Evolutionary conservation across 2,113 vertebrate genomes (phyloP), one percentile per base, ranked within the genome.

Genomic region (Tonatia bakeri): DNA sequence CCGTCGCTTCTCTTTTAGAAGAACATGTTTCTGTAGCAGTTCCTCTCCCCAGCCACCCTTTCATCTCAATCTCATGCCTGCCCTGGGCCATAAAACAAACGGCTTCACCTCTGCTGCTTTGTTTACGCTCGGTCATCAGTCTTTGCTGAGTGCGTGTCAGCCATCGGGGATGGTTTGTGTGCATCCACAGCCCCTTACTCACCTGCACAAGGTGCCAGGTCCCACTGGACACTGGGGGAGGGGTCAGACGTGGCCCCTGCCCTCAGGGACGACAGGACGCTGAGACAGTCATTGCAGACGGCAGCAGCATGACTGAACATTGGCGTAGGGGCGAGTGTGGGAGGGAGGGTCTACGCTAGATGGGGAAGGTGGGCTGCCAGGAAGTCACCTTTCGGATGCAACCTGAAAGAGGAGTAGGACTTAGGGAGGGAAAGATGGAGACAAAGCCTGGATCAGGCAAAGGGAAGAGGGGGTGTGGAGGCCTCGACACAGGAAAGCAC

Each of bases 401-500:
- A 72, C 24, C 3, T 20, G 22, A 67, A 79, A 24, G 54, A 28
- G 85, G 40, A 61, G 28, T 8, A 56, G 70, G 56, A 40, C 52
- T 50, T 33, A 31, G 28, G 76, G 65, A 45, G n/a, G 38, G 33
- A 43, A 73, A 47, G 45, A 9, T 19, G 7, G 72, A 52, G 36
- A 61, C 20, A 26, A 70, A 87, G 59, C 13, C 38, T 45, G 9
- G 61, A 0, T 0, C 14, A 0, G 26, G 22, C 52, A 67, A 67
- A 75, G 64, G 31, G 61, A 20, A 56, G 28, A n/a, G 24, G 3
- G 3, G 26, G 3, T 5, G 15, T 19, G 33, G 16, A 38, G 50
- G 38, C n/a, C n/a, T 2, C 0, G 0, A 24, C 50, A 8, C 0
- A 52, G 28, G 24, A 24, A 64, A 70, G n/a, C 84, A 16, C 50